Conservation (phyloP, 2,797 vertebrate species). For the Sebastes ruberrimus region DNA sequence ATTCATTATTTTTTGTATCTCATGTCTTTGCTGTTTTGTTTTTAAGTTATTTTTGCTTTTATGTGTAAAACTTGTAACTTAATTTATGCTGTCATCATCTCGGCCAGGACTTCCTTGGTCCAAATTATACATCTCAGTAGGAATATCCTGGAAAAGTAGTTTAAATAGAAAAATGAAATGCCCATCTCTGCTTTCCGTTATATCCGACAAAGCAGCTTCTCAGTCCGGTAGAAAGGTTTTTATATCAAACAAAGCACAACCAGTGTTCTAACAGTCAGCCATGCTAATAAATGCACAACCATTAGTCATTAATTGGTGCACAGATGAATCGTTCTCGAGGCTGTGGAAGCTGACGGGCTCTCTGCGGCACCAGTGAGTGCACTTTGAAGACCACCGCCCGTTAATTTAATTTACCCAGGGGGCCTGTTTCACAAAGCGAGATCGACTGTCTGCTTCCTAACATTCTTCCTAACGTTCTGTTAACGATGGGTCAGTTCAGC, state of each 20-base stretch:
- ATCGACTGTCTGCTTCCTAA: no score
- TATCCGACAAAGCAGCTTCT: neutral
- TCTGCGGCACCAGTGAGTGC: constrained; percentile 1
- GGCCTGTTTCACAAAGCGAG: neutral
- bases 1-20: no score
- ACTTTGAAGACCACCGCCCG: neutral
- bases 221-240: neutral
- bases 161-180: no score
- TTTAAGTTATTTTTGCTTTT: neutral
- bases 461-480: no score
- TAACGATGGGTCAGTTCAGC: no score
- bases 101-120: no score
- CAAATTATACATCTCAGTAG: no score
- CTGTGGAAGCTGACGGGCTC: neutral
- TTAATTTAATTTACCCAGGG: neutral
- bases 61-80: no score
- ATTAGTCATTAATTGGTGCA: neutral
- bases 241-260: neutral
- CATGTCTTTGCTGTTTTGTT: neutral
- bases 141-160: no score
- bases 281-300: neutral
- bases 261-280: neutral
- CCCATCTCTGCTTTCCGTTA: neutral
- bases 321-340: neutral
- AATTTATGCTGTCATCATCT: neutral